These are phyloP conservation scores for Oreochromis grahami DNA, from an alignment of 2,797 vertebrate genomes.

Conservation along the genomic window DNA sequence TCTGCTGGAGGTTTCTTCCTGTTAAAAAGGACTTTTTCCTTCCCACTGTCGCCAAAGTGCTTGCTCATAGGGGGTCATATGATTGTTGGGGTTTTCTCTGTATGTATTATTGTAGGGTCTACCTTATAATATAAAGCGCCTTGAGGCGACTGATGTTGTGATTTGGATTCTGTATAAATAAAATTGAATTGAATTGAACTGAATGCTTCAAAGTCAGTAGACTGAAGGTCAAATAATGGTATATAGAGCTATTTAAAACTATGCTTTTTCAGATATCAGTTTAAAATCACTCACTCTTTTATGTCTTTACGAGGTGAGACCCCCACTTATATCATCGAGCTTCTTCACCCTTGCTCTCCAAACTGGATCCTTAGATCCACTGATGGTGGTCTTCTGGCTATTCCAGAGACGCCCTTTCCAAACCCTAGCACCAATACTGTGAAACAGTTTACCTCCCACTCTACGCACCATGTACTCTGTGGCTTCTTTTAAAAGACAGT, in stretches of 20 bases:
- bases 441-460: neutral
- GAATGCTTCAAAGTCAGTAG: neutral
- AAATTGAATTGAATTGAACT: neutral
- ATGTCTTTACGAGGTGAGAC: neutral
- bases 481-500: neutral
- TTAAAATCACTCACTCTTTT: neutral
- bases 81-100: neutral
- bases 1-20: too few relatives aligned
- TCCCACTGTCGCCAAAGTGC: too few relatives aligned
- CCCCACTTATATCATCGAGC: neutral
- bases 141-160: neutral
- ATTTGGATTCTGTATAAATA: neutral
- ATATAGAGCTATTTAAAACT: neutral
- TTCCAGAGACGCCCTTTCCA: neutral
- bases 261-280: neutral
- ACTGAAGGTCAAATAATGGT: neutral
- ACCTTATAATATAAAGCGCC: accelerated
- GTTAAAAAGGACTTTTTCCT: too few relatives aligned
- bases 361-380: neutral
- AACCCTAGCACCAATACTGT: neutral
- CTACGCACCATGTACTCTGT: neutral
- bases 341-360: neutral
- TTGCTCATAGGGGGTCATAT: accelerated
- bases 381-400: neutral
- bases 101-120: neutral